Conservation (phyloP, 2,888 invertebrate species). For the Polietes domitor region DNA sequence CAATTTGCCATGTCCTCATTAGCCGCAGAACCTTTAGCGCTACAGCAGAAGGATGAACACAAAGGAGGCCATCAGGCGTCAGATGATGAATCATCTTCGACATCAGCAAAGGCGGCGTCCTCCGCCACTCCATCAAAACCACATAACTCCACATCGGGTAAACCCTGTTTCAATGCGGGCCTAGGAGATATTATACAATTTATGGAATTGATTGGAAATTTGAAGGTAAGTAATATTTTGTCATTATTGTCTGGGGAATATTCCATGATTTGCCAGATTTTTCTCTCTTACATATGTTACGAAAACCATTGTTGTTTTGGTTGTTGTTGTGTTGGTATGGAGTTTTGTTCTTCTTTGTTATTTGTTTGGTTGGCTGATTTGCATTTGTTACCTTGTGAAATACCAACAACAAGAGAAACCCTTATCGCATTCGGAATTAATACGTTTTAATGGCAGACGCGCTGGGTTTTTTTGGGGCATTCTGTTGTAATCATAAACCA, state of each 20-base stretch:
- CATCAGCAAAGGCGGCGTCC: too few species aligned
- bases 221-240: conserved; percentile 83
- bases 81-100: conserved; percentile 60
- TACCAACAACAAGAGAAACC: background rate
- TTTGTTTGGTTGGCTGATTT: background rate
- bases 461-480: background rate
- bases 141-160: conserved; percentile 70
- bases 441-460: background rate
- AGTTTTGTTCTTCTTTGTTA: background rate
- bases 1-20: conserved; percentile 77
- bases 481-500: background rate
- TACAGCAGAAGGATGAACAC: conserved; percentile 63
- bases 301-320: background rate
- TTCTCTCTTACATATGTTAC: background rate
- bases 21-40: conserved; percentile 74
- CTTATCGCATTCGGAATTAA: background rate
- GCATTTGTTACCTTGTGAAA: background rate
- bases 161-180: conserved; percentile 78
- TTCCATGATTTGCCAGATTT: background rate
- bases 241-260: too few species aligned
- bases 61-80: conserved; percentile 32
- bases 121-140: conserved; percentile 61
- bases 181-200: conserved; percentile 82
- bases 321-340: background rate
- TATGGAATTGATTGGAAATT: conserved; percentile 86